Evolutionary conservation across 2,888 invertebrate genomes (phyloP), one percentile per base, ranked within the genome.

Genomic region (Galerucella pusilla): DNA sequence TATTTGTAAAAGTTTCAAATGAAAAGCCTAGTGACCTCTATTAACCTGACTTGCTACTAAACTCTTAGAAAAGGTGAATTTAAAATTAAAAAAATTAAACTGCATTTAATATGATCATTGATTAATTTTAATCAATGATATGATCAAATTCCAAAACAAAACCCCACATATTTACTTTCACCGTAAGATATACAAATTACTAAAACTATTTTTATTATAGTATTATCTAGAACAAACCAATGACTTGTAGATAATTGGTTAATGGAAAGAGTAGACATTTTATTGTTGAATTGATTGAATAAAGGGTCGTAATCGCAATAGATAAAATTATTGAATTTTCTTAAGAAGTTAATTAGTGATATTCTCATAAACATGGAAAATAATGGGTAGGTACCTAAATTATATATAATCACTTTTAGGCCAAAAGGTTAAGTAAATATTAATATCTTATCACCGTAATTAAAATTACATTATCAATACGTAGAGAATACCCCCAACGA

Each of bases 381-480:
- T 65, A 65, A 20, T 12, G 64, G 64, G 64, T 65, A 65, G 12
- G 64, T 65, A 46, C 20, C 10, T 12, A 16, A 11, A 46, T 65
- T 20, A 46, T 20, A 65, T 45, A 11, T 46, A 46, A 65, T 65
- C 46, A 65, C 20, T 5, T 65, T n/a, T 65, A 16, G 5, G 11
- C 20, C 16, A 16, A 11, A 9, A 65, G 64, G 46, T 65, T 45
- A n/a, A n/a, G n/a, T 42, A 65, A 46, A 42, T 2, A 64, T 45
- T 45, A 45, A 64, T 42, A 7, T 64, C 45, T 46, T 46, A 65
- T 46, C 46, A 16, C 25, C 0, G 12, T 65, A 45, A 65, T 65
- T 65, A 65, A 20, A n/a, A 46, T 42, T 65, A 46, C 11, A 65
- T 20, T 45, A 65, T 57, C 2, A 11, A 42, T 42, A 42, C 2